Evolutionary conservation across 2,113 vertebrate species (phyloP).

Genomic region (Zingel zingel): DNA sequence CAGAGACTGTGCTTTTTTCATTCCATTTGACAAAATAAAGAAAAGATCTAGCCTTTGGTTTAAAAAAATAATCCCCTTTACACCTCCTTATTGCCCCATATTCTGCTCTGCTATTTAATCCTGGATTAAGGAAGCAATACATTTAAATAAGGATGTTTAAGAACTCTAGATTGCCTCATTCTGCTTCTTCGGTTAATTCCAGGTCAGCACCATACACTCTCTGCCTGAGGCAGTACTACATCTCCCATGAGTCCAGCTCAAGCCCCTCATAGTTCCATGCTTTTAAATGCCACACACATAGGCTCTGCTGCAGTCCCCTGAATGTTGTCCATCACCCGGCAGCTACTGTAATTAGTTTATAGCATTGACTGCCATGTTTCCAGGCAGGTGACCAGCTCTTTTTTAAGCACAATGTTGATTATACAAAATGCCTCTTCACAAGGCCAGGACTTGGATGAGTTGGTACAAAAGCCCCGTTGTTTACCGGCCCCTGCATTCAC

Average conservation of each 20-base stretch:
- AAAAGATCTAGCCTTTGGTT: slow-evolving; percentile 40
- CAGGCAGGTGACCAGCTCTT: slow-evolving; percentile 32
- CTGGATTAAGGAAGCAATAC: slow-evolving; percentile 53
- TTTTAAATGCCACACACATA: slow-evolving; percentile 37
- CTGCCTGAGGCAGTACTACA: slow-evolving; percentile 31
- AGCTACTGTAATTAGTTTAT: slow-evolving; percentile 48
- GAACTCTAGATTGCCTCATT: slow-evolving; percentile 44
- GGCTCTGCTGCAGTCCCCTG: slow-evolving; percentile 32
- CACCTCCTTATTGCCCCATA: slow-evolving; percentile 32
- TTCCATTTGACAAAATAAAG: slow-evolving; percentile 39
- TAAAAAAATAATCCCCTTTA: slow-evolving; percentile 55
- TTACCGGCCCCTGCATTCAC: slow-evolving; percentile 30
- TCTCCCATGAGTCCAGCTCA: slow-evolving; percentile 39
- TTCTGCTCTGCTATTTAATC: slow-evolving; percentile 56
- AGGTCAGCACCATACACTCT: slow-evolving; percentile 37
- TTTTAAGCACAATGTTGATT: slow-evolving; percentile 43
- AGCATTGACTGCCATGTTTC: slow-evolving; percentile 34
- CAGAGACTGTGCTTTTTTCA: background rate
- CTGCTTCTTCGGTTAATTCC: slow-evolving; percentile 44
- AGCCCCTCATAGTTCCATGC: slow-evolving; percentile 10
- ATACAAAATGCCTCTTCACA: slow-evolving; percentile 25
- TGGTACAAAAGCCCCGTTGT: slow-evolving; percentile 36
- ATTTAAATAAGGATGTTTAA: slow-evolving; percentile 61
- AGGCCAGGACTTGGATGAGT: slow-evolving; percentile 6
- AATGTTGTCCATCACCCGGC: slow-evolving; percentile 31